Conservation (phyloP, 2,113 vertebrate species). For the Bambusicola thoracicus region DNA sequence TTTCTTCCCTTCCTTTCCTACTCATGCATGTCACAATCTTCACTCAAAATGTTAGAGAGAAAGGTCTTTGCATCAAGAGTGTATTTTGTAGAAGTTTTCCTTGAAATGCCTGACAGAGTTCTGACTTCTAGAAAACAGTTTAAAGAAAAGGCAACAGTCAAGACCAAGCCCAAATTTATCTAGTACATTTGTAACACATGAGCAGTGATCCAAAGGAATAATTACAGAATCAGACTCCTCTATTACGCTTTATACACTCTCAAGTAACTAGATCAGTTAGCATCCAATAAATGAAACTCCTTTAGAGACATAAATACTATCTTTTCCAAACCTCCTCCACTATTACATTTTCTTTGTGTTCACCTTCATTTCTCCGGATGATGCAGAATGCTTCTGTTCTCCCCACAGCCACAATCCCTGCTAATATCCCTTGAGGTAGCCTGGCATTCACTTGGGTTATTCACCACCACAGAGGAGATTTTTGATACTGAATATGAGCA, state of each 20-base stretch:
- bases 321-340: background rate
- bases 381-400: background rate
- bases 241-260: background rate
- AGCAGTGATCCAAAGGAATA: background rate
- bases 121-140: background rate
- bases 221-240: background rate
- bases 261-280: background rate
- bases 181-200: background rate
- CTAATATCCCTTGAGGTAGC: background rate
- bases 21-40: background rate
- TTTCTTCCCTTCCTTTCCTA: background rate
- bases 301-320: background rate
- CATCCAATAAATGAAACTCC: background rate
- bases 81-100: background rate
- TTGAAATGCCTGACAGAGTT: background rate
- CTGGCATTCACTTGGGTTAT: slow-evolving; percentile 25
- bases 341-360: background rate
- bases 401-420: background rate
- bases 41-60: background rate
- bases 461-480: slow-evolving; percentile 14
- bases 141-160: background rate
- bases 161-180: background rate
- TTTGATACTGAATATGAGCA: slow-evolving; percentile 15
- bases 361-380: slow-evolving; percentile 10
- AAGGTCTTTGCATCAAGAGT: background rate